A percentile compares a stretch with the other conserved stretches of the same genome.
Evolutionary conservation across 2,888 invertebrate species (phyloP).

Genomic region (Acanthoscelides obtectus): DNA sequence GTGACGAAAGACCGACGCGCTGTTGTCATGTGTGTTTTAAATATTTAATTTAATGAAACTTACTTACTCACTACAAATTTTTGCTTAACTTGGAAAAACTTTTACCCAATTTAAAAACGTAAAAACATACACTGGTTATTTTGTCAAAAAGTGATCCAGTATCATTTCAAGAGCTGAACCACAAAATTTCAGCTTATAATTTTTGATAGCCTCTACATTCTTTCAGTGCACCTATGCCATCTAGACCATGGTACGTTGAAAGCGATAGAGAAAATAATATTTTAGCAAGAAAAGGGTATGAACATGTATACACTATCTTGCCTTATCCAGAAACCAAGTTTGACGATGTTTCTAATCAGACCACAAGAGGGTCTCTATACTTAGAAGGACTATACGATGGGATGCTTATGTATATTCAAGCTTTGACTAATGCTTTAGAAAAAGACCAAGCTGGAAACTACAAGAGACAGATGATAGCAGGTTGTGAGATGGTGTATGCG

Average conservation of each 20-base stretch:
- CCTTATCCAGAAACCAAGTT: slow-evolving; percentile 68
- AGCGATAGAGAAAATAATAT: slow-evolving; percentile 81
- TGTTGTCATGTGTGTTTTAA: too few species aligned
- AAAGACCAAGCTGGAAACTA: slow-evolving; percentile 29
- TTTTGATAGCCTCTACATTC: not conserved
- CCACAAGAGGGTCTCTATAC: slow-evolving; percentile 53
- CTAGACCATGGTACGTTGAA: slow-evolving; percentile 81
- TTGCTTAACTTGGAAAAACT: too few species aligned
- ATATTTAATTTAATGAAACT: too few species aligned
- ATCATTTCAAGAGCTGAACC: too few species aligned
- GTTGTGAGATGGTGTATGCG: slow-evolving; percentile 73
- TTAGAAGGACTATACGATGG: slow-evolving; percentile 87
- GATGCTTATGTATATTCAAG: slow-evolving; percentile 86
- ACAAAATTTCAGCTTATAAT: too few species aligned
- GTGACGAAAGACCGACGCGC: too few species aligned
- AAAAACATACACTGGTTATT: too few species aligned
- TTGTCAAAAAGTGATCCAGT: too few species aligned
- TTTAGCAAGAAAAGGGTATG: slow-evolving; percentile 78
- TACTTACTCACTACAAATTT: too few species aligned
- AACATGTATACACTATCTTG: slow-evolving; percentile 82
- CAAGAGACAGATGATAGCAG: slow-evolving; percentile 58
- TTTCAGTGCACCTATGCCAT: slow-evolving; percentile 43
- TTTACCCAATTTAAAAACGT: too few species aligned
- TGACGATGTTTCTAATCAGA: slow-evolving; percentile 70
- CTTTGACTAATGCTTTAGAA: slow-evolving; percentile 80